These are phyloP conservation scores for Ibidorhyncha struthersii DNA, from an alignment of 2,113 vertebrate species.

Conservation along the genomic window DNA sequence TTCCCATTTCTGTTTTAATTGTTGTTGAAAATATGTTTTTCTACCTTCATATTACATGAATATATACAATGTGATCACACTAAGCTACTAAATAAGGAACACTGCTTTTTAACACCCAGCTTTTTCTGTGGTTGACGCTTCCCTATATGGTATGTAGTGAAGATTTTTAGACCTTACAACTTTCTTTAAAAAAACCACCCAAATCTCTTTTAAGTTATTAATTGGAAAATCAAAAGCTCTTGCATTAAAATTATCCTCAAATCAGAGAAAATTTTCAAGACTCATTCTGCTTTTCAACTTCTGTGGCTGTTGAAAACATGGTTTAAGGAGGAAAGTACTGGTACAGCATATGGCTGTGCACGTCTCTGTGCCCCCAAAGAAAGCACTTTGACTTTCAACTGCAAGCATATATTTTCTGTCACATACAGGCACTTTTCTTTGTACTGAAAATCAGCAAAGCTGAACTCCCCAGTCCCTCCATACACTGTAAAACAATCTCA, in stretches of 20 bases:
- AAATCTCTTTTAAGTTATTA: neutral
- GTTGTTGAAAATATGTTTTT: neutral
- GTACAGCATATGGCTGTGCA: neutral
- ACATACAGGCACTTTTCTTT: neutral
- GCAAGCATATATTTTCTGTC: neutral
- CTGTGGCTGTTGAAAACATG: fast-evolving
- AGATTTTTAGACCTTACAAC: neutral
- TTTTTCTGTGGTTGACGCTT: neutral
- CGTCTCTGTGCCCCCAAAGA: neutral
- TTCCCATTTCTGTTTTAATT: neutral
- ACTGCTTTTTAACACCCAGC: neutral
- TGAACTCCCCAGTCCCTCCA: neutral
- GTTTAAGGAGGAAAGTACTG: neutral
- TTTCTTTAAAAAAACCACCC: neutral
- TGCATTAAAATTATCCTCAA: neutral
- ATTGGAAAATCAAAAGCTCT: neutral
- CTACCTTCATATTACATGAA: neutral
- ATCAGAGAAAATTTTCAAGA: neutral
- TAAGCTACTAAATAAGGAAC: neutral
- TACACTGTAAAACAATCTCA: neutral
- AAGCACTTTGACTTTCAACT: neutral
- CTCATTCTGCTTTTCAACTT: neutral
- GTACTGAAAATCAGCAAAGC: neutral
- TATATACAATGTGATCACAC: neutral
- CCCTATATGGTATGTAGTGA: neutral